These are phyloP conservation scores for Calyptommatus sinebrachiatus DNA, from an alignment of 2,113 vertebrate species.

Conservation along the genomic window DNA sequence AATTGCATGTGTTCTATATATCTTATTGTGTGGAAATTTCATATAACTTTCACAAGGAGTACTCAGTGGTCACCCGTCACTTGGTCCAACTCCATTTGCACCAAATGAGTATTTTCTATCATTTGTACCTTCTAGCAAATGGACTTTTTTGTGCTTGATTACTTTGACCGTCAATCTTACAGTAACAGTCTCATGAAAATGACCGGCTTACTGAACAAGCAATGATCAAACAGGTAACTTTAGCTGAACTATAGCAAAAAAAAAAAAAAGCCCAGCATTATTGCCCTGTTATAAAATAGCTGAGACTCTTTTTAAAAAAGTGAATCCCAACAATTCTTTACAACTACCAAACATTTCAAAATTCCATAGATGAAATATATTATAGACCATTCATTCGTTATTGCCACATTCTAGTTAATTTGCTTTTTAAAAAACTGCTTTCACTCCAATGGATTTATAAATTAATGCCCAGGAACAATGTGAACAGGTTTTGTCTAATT, in stretches of 20 bases:
- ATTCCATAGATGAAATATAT: background rate
- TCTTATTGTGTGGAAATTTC: too few relatives aligned
- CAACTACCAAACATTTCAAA: background rate
- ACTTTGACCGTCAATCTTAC: too few relatives aligned
- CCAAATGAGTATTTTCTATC: too few relatives aligned
- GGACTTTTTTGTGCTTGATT: too few relatives aligned
- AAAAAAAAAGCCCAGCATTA: background rate
- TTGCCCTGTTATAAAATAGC: background rate
- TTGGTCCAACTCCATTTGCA: too few relatives aligned
- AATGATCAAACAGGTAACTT: background rate
- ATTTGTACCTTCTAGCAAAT: too few relatives aligned
- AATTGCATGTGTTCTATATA: too few relatives aligned
- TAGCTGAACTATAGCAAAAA: background rate
- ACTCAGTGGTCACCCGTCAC: too few relatives aligned
- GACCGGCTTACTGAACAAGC: too few relatives aligned
- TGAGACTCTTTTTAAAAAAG: background rate
- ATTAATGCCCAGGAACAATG: conserved; percentile 19
- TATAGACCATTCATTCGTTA: background rate
- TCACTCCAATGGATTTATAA: background rate
- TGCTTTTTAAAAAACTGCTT: background rate
- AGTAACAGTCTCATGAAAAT: too few relatives aligned
- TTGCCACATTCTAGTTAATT: background rate
- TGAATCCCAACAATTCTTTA: background rate
- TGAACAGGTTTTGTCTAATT: conserved; percentile 28
- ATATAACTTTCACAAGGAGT: too few relatives aligned